Percentiles rank a stretch among this genome's conserved stretches.
Conservation (phyloP, 92 coral and sea anemone species). For the Montipora capitata region DNA sequence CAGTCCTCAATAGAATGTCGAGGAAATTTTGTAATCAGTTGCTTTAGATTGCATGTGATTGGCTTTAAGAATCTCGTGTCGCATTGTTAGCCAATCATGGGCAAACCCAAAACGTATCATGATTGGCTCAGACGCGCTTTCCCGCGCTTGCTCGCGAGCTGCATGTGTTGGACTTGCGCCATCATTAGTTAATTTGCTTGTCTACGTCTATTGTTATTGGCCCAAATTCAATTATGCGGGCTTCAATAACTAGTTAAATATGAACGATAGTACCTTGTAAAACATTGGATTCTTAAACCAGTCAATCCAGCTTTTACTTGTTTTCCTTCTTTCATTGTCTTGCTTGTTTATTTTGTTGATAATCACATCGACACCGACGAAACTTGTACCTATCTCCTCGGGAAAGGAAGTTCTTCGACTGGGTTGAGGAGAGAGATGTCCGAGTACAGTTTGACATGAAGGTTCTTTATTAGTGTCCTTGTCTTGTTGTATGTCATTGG, state of each 20-base stretch:
- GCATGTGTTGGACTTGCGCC: too few species aligned
- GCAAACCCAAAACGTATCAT: too few species aligned
- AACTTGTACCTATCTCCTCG: constrained; percentile 16
- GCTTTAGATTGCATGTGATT: too few species aligned
- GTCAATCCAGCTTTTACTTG: constrained; percentile 66
- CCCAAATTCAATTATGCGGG: neutral
- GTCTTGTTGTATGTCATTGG: neutral
- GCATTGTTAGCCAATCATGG: too few species aligned
- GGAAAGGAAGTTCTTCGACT: constrained; percentile 11
- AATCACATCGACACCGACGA: constrained; percentile 26
- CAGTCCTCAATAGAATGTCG: too few species aligned
- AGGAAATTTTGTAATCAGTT: too few species aligned
- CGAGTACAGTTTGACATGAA: neutral
- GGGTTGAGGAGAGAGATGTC: neutral
- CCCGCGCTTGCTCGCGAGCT: too few species aligned
- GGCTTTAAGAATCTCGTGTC: too few species aligned
- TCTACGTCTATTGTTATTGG: neutral
- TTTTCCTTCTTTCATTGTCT: neutral
- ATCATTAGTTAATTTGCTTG: too few species aligned
- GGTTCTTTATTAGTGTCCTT: neutral
- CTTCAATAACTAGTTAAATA: neutral
- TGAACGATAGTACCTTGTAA: constrained; percentile 74
- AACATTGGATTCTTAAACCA: constrained; percentile 80
- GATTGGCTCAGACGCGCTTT: too few species aligned
- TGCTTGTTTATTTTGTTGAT: constrained; percentile 10